Evolutionary conservation across 2,888 invertebrate species (phyloP).

Genomic region (Sphaeridia pumilis): DNA sequence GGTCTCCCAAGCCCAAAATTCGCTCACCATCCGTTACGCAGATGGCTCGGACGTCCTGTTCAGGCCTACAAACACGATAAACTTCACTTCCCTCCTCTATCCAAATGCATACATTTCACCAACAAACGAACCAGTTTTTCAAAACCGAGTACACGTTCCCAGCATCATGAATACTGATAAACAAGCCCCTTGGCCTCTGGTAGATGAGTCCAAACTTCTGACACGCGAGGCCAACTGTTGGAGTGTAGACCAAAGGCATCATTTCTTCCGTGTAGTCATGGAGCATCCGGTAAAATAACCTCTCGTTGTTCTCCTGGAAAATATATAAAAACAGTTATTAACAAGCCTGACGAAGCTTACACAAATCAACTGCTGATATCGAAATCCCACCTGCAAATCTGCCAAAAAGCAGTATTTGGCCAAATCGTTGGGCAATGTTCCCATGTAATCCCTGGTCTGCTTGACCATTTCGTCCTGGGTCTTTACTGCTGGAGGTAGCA

Average conservation of each 20-base stretch:
- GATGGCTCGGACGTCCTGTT: constrained; percentile 70
- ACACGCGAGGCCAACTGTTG: constrained; percentile 93
- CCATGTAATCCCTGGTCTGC: constrained; percentile 66
- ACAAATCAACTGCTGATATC: no score
- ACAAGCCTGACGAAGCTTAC: no score
- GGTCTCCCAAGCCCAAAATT: constrained; percentile 91
- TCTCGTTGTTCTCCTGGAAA: constrained; percentile 82
- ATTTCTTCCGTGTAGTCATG: constrained; percentile 74
- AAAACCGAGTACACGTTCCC: constrained; percentile 89
- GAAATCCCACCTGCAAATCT: constrained; percentile 53
- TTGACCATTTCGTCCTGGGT: constrained; percentile 73
- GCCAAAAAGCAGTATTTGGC: constrained; percentile 91
- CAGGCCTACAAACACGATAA: constrained; percentile 65
- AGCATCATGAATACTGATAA: constrained; percentile 90
- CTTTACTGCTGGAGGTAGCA: constrained; percentile 82
- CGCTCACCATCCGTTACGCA: constrained; percentile 98
- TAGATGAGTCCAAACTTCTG: constrained; percentile 91
- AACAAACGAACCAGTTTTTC: constrained; percentile 64
- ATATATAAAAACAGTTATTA: background rate
- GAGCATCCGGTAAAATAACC: constrained; percentile 83
- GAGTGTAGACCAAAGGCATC: constrained; percentile 94
- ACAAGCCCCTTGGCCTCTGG: constrained; percentile 78
- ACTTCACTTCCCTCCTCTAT: no score
- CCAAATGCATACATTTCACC: background rate
- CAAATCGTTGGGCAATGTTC: constrained; percentile 71